phyloP scores from a whole-genome alignment of 2,797 vertebrate species.

The Amphiprion clarkii region DNA sequence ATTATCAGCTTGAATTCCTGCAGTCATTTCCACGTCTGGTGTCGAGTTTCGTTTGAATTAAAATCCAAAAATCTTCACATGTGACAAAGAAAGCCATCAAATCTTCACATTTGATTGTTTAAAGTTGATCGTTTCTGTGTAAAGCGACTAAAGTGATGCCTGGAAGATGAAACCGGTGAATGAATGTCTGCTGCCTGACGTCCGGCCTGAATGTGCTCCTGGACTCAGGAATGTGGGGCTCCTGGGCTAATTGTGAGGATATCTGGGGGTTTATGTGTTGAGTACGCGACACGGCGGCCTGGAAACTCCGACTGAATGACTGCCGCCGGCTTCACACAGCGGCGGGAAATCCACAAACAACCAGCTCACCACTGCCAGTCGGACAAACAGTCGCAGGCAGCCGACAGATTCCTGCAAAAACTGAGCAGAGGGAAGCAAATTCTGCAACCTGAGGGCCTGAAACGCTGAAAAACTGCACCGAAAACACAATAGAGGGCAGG shows the following conservation, averaged over 20 bases:
- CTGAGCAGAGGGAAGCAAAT: constrained; percentile 15
- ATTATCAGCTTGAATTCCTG: too few relatives aligned
- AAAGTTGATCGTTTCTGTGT: too few relatives aligned
- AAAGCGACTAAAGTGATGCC: too few relatives aligned
- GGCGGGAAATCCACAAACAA: constrained; percentile 62
- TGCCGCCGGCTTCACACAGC: constrained; percentile 6
- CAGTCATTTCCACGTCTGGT: too few relatives aligned
- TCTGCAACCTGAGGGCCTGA: background rate
- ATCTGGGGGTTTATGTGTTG: constrained; percentile 56
- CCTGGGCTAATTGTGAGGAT: constrained; percentile 68
- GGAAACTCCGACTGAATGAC: constrained; percentile 39
- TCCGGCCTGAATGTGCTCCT: constrained; percentile 56
- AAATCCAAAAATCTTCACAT: too few relatives aligned
- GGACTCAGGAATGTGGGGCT: constrained; percentile 76
- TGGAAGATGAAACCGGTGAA: too few relatives aligned
- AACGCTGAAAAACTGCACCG: too few relatives aligned
- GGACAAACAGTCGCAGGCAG: constrained; percentile 73
- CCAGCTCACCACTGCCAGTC: constrained; percentile 12
- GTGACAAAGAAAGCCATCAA: too few relatives aligned
- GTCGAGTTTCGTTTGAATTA: too few relatives aligned
- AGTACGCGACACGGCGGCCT: constrained; percentile 57
- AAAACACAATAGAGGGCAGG: too few relatives aligned
- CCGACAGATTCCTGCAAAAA: constrained; percentile 74
- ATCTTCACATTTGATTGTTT: too few relatives aligned
- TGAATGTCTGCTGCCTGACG: too few relatives aligned